Conservation (phyloP, 2,797 vertebrate genomes). For the Telmatherina bonti region DNA sequence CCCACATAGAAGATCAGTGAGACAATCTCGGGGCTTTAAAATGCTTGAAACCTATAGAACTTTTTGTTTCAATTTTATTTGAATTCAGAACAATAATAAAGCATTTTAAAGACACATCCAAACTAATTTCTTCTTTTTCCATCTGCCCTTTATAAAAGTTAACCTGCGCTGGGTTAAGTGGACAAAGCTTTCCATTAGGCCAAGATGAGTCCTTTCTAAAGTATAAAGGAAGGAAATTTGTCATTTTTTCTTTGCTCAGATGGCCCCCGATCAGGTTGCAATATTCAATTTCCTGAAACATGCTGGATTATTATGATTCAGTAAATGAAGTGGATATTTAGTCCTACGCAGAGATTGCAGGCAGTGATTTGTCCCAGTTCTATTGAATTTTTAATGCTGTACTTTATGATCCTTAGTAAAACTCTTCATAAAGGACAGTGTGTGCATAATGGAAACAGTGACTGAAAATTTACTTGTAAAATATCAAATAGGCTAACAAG, state of each 20-base stretch:
- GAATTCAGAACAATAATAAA: conserved; percentile 4
- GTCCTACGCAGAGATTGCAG: conserved; percentile 45
- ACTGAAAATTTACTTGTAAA: not conserved
- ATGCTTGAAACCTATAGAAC: not conserved
- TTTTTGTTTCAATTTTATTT: conserved; percentile 9
- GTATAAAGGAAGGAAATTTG: conserved; percentile 67
- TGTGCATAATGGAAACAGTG: not conserved
- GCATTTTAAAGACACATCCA: conserved; percentile 28
- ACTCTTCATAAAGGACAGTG: conserved; percentile 8
- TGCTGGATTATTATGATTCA: conserved; percentile 45
- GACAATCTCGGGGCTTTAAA: conserved; percentile 27
- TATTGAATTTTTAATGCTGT: conserved; percentile 45
- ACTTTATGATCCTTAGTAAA: not conserved
- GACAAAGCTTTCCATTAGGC: conserved; percentile 63
- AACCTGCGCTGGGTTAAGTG: conserved; percentile 52
- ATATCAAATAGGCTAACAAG: conserved; percentile 9
- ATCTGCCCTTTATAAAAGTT: conserved; percentile 37
- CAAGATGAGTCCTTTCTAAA: conserved; percentile 63
- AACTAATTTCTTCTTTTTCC: conserved; percentile 29
- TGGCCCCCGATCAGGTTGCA: conserved; percentile 48
- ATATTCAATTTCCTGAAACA: conserved; percentile 64
- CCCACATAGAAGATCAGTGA: conserved; percentile 41
- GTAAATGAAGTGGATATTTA: conserved; percentile 46
- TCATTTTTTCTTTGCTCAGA: conserved; percentile 38
- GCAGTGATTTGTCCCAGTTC: conserved; percentile 47